Percentiles rank a stretch among this genome's conserved stretches.
Evolutionary conservation across 2,888 invertebrate genomes (phyloP).

Genomic region (Falcaria lacertinaria): DNA sequence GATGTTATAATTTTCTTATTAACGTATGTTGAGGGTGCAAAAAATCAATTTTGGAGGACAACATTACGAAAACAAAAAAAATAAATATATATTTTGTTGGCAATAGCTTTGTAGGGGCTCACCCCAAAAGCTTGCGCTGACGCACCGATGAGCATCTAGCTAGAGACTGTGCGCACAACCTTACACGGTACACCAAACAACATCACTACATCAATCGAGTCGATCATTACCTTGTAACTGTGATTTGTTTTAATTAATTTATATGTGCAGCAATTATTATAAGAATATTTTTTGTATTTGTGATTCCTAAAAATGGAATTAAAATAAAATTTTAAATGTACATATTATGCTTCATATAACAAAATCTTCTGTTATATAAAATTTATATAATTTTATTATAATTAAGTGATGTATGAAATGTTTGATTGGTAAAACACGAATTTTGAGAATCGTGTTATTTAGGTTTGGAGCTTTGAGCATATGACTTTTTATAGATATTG

Average conservation of each 20-base stretch:
- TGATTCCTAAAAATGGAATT: constrained; percentile 42
- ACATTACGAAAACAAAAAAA: not conserved
- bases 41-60: not conserved
- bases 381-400: constrained; percentile 44
- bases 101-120: not conserved
- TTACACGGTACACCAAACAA: constrained; percentile 19
- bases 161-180: constrained; percentile 28
- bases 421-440: constrained; percentile 25
- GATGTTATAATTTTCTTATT: not conserved
- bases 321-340: constrained; percentile 22
- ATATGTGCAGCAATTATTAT: constrained; percentile 34
- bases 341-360: constrained; percentile 30
- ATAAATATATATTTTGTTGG: not conserved
- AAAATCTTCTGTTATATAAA: constrained; percentile 38
- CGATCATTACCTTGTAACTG: constrained; percentile 69
- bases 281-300: constrained; percentile 46
- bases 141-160: constrained; percentile 11
- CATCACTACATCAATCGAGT: constrained; percentile 56
- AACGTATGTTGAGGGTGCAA: not conserved
- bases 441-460: constrained; percentile 45
- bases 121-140: not conserved
- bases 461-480: constrained; percentile 71
- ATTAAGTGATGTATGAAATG: constrained; percentile 38
- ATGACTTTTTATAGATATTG: constrained; percentile 60
- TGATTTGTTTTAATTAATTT: constrained; percentile 70